These are phyloP conservation scores for Hirtodrosophila cameraria DNA, from an alignment of 2,888 invertebrate genomes.

Conservation along the genomic window DNA sequence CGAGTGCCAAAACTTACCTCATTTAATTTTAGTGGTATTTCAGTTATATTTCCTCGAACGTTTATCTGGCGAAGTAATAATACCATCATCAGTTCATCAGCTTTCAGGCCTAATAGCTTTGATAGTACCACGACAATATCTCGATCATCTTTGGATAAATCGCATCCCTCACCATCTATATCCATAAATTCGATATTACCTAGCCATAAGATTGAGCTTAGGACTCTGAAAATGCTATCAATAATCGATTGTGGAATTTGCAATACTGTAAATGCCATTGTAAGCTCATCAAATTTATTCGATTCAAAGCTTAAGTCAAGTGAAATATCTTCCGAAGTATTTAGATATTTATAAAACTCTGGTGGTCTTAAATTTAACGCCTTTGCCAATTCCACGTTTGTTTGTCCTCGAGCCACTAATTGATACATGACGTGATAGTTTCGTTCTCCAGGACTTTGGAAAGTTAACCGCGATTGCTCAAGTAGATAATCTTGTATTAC, in stretches of 20 bases:
- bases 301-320: constrained; percentile 88
- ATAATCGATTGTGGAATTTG: constrained; percentile 94
- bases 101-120: constrained; percentile 89
- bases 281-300: constrained; percentile 91
- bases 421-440: constrained; percentile 97
- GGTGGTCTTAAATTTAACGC: constrained; percentile 90
- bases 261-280: constrained; percentile 94
- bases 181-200: constrained; percentile 94
- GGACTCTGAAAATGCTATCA: constrained; percentile 94
- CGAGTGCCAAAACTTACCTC: constrained; percentile 86
- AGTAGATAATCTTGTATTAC: constrained; percentile 95
- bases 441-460: constrained; percentile 93
- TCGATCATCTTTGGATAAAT: constrained; percentile 89
- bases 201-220: constrained; percentile 95
- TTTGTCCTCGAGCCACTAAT: constrained; percentile 93
- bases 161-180: constrained; percentile 93
- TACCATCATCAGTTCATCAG: constrained; percentile 90
- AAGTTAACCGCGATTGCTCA: constrained; percentile 95
- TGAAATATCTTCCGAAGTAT: constrained; percentile 90
- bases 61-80: constrained; percentile 93
- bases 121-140: constrained; percentile 90
- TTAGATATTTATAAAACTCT: constrained; percentile 92
- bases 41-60: constrained; percentile 95
- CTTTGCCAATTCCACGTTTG: constrained; percentile 90
- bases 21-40: constrained; percentile 93